Percentiles rank a stretch among this genome's conserved stretches.
phyloP scores from a whole-genome alignment of 2,797 vertebrate species.

The Mastacembelus armatus region DNA sequence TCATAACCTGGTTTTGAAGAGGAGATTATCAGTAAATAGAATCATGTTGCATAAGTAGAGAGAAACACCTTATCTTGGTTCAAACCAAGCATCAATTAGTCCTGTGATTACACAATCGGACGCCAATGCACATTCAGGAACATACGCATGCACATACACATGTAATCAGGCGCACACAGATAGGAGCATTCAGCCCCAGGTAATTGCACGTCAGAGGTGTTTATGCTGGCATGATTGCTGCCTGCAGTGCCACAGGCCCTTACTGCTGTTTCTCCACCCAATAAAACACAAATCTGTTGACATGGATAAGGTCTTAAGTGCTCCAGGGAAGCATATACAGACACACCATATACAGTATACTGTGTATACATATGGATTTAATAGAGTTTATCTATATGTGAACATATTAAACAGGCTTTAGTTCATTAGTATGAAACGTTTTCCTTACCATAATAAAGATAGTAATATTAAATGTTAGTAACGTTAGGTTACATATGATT shows the following conservation, averaged over 20 bases:
- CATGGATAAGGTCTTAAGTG: constrained; percentile 63
- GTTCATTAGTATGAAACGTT: neutral
- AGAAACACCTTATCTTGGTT: constrained; percentile 18
- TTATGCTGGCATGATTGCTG: constrained; percentile 67
- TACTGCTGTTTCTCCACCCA: constrained; percentile 65
- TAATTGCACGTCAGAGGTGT: constrained; percentile 63
- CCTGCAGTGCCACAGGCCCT: constrained; percentile 62
- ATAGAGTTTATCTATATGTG: constrained; percentile 11
- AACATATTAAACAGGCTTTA: neutral
- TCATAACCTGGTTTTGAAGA: neutral
- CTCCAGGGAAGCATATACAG: constrained; percentile 51
- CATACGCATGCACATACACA: constrained; percentile 7
- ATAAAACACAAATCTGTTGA: constrained; percentile 75
- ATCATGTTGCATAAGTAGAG: constrained; percentile 10
- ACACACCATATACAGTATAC: constrained; percentile 20
- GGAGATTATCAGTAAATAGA: constrained; percentile 6
- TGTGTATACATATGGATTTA: constrained; percentile 9
- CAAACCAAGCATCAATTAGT: constrained; percentile 3
- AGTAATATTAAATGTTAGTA: no score
- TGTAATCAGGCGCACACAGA: constrained; percentile 35
- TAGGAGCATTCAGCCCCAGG: constrained; percentile 34
- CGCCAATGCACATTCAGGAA: neutral
- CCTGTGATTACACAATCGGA: constrained; percentile 24
- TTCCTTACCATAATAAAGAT: neutral
- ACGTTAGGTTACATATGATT: neutral